These are phyloP conservation scores for Semaprochilodus insignis DNA, from an alignment of 2,797 vertebrate genomes.

Conservation along the genomic window DNA sequence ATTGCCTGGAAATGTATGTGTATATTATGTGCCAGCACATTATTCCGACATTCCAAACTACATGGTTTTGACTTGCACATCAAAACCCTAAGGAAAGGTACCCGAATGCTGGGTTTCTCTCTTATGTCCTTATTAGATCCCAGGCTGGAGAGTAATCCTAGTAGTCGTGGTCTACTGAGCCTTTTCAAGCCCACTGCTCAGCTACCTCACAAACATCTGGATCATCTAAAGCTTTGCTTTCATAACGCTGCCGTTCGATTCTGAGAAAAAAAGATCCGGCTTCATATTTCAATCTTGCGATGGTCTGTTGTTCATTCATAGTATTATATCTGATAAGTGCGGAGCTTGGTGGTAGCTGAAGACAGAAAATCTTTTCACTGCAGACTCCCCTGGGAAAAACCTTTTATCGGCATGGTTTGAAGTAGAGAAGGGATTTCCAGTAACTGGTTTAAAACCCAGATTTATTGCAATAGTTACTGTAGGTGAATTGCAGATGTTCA, in stretches of 20 bases:
- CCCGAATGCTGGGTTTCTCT: background rate
- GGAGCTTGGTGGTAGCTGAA: constrained; percentile 20
- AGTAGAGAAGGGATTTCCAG: constrained; percentile 51
- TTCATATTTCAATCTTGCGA: constrained; percentile 33
- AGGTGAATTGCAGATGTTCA: constrained; percentile 43
- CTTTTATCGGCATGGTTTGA: constrained; percentile 42
- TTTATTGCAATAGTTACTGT: constrained; percentile 34
- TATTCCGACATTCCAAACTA: constrained; percentile 13
- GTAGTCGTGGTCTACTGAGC: constrained; percentile 1
- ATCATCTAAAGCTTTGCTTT: constrained; percentile 41
- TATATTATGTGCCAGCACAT: background rate
- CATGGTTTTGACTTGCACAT: background rate
- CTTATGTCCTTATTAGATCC: background rate
- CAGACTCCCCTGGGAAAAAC: constrained; percentile 40
- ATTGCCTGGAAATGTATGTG: background rate
- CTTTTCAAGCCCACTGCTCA: constrained; percentile 21
- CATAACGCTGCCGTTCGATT: constrained; percentile 17
- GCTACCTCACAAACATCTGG: constrained; percentile 21
- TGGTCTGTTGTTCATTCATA: constrained; percentile 40
- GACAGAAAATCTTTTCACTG: constrained; percentile 6
- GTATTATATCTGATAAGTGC: constrained; percentile 27
- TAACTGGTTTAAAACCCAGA: constrained; percentile 55
- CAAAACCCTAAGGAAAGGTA: background rate
- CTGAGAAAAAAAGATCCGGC: background rate
- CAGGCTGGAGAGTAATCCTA: background rate